Evolutionary conservation across 2,888 invertebrate species (phyloP).

Genomic region (Lasioglossum vierecki): DNA sequence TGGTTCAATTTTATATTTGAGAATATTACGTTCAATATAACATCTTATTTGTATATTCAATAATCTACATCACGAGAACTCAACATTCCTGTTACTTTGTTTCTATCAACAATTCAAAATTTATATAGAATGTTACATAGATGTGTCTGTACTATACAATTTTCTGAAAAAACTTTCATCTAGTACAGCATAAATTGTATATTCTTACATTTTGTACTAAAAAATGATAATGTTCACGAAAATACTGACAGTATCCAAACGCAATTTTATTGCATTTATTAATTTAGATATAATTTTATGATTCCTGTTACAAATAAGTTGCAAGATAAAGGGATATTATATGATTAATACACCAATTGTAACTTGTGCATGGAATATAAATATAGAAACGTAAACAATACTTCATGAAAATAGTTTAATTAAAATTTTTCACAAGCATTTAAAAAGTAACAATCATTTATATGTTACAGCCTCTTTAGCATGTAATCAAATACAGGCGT

Average conservation of each 20-base stretch:
- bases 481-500: conserved; percentile 15
- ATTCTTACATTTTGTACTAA: background rate
- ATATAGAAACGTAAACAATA: background rate
- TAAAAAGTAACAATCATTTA: conserved; percentile 33
- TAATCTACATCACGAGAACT: background rate
- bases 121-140: background rate
- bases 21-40: background rate
- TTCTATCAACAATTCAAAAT: background rate
- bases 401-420: background rate
- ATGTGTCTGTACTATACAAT: no score
- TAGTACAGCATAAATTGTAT: background rate
- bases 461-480: conserved; percentile 4
- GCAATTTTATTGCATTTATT: background rate
- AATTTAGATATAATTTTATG: background rate
- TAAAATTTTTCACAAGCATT: background rate
- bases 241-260: background rate
- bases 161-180: background rate
- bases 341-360: background rate
- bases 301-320: background rate
- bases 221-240: background rate
- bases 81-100: background rate
- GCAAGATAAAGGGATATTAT: background rate
- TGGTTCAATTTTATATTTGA: background rate
- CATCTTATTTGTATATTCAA: background rate
- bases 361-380: background rate